Conservation (phyloP, 2,113 vertebrate genomes). For the Onychorhynchus coronatus region DNA sequence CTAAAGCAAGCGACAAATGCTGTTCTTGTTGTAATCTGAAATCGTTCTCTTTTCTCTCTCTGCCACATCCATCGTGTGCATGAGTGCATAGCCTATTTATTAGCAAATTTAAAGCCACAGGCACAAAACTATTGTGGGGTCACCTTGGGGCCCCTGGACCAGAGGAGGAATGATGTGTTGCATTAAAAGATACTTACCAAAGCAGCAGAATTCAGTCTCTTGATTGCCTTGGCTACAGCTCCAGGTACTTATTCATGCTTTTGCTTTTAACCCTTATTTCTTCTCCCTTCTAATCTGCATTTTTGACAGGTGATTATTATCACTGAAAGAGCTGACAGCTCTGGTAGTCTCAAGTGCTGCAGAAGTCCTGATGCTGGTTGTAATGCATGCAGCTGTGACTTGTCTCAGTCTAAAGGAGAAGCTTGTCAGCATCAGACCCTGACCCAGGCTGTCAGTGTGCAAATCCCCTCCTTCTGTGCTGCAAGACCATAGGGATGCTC, state of each 20-base stretch:
- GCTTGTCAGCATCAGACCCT: fast-evolving
- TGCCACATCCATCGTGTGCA: neutral
- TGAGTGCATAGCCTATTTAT: neutral
- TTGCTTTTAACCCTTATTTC: constrained; percentile 14
- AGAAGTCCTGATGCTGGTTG: neutral
- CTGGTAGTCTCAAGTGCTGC: neutral
- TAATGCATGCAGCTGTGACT: neutral
- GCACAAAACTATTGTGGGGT: neutral
- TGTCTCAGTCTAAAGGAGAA: neutral
- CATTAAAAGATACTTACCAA: neutral
- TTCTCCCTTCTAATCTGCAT: neutral
- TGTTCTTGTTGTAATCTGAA: constrained; percentile 2
- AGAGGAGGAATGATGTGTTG: neutral
- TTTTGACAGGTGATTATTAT: constrained; percentile 31
- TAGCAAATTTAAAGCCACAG: constrained; percentile 27
- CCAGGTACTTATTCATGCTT: neutral
- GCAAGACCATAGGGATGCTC: neutral
- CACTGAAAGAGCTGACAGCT: neutral
- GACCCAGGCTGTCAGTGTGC: neutral
- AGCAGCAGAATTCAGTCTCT: neutral
- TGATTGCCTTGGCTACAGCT: constrained; percentile 6
- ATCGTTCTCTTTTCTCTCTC: neutral
- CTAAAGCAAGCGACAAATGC: constrained; percentile 7
- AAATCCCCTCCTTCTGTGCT: neutral
- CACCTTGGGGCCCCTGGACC: neutral